Evolutionary conservation across 2,113 vertebrate species (phyloP), one percentile per base, ranked within the genome.

Genomic region (Sylvilagus bachmani): DNA sequence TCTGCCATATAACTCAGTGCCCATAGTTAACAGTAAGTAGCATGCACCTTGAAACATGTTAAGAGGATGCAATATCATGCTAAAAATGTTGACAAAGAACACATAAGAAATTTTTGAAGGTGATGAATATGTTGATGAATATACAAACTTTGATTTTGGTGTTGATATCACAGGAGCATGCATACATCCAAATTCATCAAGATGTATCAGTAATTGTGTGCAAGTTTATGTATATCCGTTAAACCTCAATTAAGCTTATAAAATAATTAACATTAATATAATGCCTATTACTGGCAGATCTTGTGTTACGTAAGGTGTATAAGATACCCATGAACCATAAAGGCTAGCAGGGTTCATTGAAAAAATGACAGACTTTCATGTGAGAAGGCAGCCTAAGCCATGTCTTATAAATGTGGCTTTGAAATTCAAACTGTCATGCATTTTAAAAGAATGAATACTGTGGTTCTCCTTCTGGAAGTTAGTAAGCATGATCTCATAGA

Each of bases 301-400:
- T 16, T 73, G n/a, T 73, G 5, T 64, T 88, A 66, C 55, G 62
- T 88, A 78, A 66, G 10, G 66, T 80, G 69, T 67, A 25, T 27
- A 61, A 75, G 31, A 61, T 10, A 53, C 21, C 33, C 80, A 29
- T 31, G 25, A 83, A 84, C 31, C 10, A 6, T 25, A 81, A 75
- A 31, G 36, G 44, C 14, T 10, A 6, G 61, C 7, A 71, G 11
- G 13, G 44, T 64, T 62, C 84, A 64, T 78, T 44, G 44, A 66
- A 84, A 83, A 77, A 69, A 88, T 25, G 77, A 92, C 3, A 33
- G 24, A 83, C 11, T 92, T 92, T 83, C 64, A 64, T 29, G 24
- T 62, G 38, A 92, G n/a, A 64, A 14, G 10, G 31, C 33, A 89
- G 44, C 2, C 55, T 89, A 66, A 92, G 49, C 17, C 13, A 55